Percentiles rank a stretch among this genome's conserved stretches.
These are phyloP conservation scores for Leptocoma aspasia DNA, from an alignment of 2,113 vertebrate species.

Conservation along the genomic window DNA sequence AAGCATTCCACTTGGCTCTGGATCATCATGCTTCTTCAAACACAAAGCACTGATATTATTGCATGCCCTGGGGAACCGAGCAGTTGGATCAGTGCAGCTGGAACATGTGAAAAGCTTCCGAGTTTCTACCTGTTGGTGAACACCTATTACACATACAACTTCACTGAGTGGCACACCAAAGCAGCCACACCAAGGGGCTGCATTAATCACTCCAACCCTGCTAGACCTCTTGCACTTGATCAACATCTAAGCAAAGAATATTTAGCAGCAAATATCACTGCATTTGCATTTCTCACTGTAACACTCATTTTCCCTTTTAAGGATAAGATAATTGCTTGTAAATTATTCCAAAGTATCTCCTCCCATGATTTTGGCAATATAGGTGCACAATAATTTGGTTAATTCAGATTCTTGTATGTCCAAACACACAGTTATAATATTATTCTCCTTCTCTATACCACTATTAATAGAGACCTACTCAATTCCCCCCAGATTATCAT, in stretches of 20 bases:
- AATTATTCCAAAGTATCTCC: neutral
- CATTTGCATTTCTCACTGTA: neutral
- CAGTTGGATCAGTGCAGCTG: neutral
- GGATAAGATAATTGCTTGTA: neutral
- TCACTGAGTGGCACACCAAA: neutral
- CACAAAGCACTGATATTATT: rapidly evolving
- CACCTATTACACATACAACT: neutral
- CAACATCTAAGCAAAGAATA: neutral
- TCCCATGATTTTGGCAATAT: neutral
- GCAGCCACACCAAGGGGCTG: neutral
- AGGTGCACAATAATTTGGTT: neutral
- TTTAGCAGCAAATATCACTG: neutral
- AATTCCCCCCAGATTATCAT: neutral
- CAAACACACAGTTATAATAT: neutral
- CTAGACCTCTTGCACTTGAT: neutral
- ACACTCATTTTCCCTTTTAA: neutral
- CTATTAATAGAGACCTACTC: neutral
- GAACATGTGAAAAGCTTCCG: rapidly evolving
- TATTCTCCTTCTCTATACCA: neutral
- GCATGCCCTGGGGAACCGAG: neutral
- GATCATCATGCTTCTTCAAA: neutral
- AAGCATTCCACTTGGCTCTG: neutral
- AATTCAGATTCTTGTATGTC: neutral
- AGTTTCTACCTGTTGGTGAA: neutral
- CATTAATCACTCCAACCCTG: neutral